A percentile compares a stretch with the other conserved stretches of the same genome.
Conservation (phyloP, 2,888 invertebrate species). For the Helleia helle region DNA sequence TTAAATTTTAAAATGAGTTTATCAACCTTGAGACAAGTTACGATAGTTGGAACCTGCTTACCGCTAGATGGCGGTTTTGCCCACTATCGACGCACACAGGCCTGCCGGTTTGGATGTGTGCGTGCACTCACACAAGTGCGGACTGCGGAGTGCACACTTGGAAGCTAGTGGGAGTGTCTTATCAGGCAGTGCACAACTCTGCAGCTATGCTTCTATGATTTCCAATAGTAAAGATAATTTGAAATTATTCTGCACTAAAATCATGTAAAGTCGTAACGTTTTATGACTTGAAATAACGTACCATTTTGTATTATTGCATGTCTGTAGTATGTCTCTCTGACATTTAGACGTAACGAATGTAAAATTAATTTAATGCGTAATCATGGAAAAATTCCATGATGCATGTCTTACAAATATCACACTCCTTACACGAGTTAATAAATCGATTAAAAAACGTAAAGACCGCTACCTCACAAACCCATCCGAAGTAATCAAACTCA, state of each 20-base stretch:
- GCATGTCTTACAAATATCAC: no score
- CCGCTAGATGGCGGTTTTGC: slow-evolving; percentile 54
- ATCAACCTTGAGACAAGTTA: slow-evolving; percentile 57
- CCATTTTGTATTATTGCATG: no score
- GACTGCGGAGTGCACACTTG: slow-evolving; percentile 10
- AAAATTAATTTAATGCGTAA: no score
- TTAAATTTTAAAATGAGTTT: slow-evolving; percentile 57
- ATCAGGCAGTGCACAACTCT: slow-evolving; percentile 22
- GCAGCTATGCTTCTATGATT: slow-evolving; percentile 10
- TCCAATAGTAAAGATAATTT: neutral
- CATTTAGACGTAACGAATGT: neutral
- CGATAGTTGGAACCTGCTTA: slow-evolving; percentile 31
- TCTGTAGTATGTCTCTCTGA: neutral
- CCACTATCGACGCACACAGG: slow-evolving; percentile 32
- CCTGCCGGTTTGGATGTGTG: slow-evolving; percentile 34
- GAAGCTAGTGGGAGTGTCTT: slow-evolving; percentile 5
- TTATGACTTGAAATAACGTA: neutral
- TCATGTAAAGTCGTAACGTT: neutral
- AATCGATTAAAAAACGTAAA: no score
- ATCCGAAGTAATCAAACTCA: slow-evolving; percentile 10
- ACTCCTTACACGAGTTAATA: neutral
- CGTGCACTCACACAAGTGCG: slow-evolving; percentile 37
- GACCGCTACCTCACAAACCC: no score
- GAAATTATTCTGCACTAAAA: neutral
- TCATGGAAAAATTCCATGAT: no score